phyloP scores from a whole-genome alignment of 2,113 vertebrate genomes.

The Psilopsiagon aymara region DNA sequence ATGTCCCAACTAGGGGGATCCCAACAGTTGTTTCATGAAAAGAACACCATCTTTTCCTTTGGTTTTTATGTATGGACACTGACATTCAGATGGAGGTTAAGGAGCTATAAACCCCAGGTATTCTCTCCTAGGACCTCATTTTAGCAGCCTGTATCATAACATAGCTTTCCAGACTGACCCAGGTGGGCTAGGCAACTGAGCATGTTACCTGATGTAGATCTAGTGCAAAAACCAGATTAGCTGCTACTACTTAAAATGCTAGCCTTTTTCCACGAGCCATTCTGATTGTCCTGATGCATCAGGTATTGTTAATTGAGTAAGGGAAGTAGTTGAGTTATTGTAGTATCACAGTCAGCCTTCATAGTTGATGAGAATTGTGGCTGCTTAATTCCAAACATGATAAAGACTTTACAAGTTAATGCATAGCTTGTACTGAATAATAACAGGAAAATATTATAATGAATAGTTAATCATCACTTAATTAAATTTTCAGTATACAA shows the following conservation, averaged over 20 bases:
- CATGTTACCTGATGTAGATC: fast-evolving
- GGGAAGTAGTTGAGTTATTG: neutral
- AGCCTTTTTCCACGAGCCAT: neutral
- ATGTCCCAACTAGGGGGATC: neutral
- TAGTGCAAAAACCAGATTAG: neutral
- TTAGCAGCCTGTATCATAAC: neutral
- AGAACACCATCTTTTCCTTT: neutral
- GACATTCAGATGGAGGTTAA: neutral
- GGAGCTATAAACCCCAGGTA: neutral
- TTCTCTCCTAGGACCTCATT: neutral
- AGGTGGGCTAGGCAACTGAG: fast-evolving
- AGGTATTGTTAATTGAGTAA: constrained; percentile 7
- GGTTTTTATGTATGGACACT: neutral
- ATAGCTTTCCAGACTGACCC: neutral
- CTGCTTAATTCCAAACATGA: constrained; percentile 33
- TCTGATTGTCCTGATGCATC: neutral
- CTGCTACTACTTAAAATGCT: neutral
- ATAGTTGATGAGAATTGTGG: neutral
- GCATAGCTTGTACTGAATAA: constrained; percentile 42
- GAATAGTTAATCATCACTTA: constrained; percentile 64
- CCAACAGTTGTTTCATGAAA: neutral
- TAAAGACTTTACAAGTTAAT: constrained; percentile 47
- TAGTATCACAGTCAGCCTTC: neutral
- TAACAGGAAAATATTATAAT: constrained; percentile 64
- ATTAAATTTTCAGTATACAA: constrained; percentile 63